phyloP scores from a whole-genome alignment of 2,888 invertebrate genomes.

The Idaea biselata region DNA sequence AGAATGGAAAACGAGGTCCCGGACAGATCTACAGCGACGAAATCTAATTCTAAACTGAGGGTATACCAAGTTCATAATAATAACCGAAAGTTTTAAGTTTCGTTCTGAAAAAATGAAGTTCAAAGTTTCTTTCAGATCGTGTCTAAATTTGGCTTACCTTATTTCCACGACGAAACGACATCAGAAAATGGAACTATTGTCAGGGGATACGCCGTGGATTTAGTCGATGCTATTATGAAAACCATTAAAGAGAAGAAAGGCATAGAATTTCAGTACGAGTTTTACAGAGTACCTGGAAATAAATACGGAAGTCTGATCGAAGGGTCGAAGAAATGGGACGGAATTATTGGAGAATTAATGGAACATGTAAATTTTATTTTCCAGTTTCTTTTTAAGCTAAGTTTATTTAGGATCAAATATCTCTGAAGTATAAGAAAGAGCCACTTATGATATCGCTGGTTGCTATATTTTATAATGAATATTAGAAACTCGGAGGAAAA shows the following conservation, averaged over 20 bases:
- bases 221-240: conserved; percentile 86
- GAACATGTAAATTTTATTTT: conserved; percentile 82
- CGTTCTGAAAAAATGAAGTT: neutral
- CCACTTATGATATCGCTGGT: too few relatives aligned
- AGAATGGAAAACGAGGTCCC: conserved; percentile 43
- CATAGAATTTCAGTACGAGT: conserved; percentile 79
- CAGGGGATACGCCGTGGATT: conserved; percentile 93
- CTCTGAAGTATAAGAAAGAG: too few relatives aligned
- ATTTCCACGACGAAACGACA: conserved; percentile 42
- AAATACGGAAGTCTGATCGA: conserved; percentile 84
- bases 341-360: conserved; percentile 86
- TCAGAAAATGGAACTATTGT: conserved; percentile 65
- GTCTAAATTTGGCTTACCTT: conserved; percentile 60
- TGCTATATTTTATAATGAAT: too few relatives aligned
- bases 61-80: conserved; percentile 59
- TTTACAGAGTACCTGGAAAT: conserved; percentile 83
- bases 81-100: neutral
- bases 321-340: conserved; percentile 87
- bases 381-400: neutral
- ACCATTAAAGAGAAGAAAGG: conserved; percentile 45
- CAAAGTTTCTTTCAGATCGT: conserved; percentile 72
- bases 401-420: too few relatives aligned
- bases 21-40: conserved; percentile 51
- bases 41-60: conserved; percentile 79
- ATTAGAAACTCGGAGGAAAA: neutral